Evolutionary conservation across 2,113 vertebrate genomes (phyloP).

Genomic region (Campylorhamphus procurvoides): DNA sequence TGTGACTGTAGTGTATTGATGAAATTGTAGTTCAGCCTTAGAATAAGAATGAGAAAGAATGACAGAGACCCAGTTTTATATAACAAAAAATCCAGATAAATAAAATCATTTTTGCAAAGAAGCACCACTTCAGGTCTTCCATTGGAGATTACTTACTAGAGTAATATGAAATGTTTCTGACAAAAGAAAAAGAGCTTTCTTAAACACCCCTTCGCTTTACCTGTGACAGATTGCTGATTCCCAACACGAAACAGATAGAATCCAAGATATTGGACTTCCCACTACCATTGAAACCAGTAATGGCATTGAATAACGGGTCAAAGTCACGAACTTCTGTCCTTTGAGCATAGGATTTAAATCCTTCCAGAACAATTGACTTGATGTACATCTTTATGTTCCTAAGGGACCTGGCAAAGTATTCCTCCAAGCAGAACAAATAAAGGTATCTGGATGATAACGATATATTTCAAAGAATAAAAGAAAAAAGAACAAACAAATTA

Average conservation of each 20-base stretch:
- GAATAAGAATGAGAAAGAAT: background rate
- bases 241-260: slow-evolving; percentile 94
- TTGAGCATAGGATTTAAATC: slow-evolving; percentile 96
- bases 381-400: slow-evolving; percentile 82
- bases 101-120: background rate
- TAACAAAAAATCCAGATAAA: background rate
- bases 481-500: accelerated
- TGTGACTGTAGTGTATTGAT: background rate
- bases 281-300: slow-evolving; percentile 96
- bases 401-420: background rate
- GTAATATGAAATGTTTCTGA: accelerated
- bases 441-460: background rate
- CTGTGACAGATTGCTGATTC: slow-evolving; percentile 89
- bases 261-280: slow-evolving; percentile 97
- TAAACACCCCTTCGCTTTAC: slow-evolving; percentile 61
- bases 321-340: slow-evolving; percentile 89
- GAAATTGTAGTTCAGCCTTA: background rate
- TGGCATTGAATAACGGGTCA: slow-evolving; percentile 94
- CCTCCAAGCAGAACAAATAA: background rate
- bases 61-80: accelerated
- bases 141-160: accelerated
- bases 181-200: background rate
- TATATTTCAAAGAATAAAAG: background rate
- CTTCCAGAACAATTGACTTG: slow-evolving; percentile 90
- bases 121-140: background rate